Base-by-base conservation (phyloP, 1,140 invertebrate genomes). In the Dreissena polymorpha region DNA sequence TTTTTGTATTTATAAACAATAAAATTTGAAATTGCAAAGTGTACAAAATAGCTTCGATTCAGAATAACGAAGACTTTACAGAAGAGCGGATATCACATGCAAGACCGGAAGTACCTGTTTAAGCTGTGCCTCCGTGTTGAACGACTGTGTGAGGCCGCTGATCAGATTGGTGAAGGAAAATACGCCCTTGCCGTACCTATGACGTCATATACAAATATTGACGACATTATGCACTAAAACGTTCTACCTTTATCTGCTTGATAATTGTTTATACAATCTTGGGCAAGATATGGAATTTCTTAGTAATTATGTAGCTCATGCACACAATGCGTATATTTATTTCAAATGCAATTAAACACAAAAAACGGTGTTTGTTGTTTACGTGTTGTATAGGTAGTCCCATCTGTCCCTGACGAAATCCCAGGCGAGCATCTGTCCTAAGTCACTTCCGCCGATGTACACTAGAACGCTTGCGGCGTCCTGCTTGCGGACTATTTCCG, bases 381-480 rank as follows among this genome's bases (percentile, higher is more conserved):
- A 93, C 89, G 83, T 85, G n/a, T 93, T 91, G 70, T 95, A 94
- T 82, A 97, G 93, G 65, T 94, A 93, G 1, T 94, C 90, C 96
- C 96, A 97, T 80, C 96, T 95, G 0, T 95, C 94, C 89, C 96
- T 95, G 0, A 97, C 91, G 92, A 96, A 96, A 84, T 96, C 93
- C 96, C 96, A 97, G 12, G 96, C 96, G 8, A 97, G 90, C 10
- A 95, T 92, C 75, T 95, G 93, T 10, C 96, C 96, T 84, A 96
- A 94, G 0, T 95, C 94, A 93, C 96, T 97, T 16, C 93, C 92
- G 7, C 95, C 94, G 0, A 97, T 95, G 5, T 95, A 94, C 12
- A 94, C 93, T n/a, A 97, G 93, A 0, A 96, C 95, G 3, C 94
- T 93, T 74, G 95, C 94, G 0, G 96, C 94, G 90, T 97, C 96